Evolutionary conservation across 2,113 vertebrate species (phyloP).

Genomic region (Engraulis encrasicolus): DNA sequence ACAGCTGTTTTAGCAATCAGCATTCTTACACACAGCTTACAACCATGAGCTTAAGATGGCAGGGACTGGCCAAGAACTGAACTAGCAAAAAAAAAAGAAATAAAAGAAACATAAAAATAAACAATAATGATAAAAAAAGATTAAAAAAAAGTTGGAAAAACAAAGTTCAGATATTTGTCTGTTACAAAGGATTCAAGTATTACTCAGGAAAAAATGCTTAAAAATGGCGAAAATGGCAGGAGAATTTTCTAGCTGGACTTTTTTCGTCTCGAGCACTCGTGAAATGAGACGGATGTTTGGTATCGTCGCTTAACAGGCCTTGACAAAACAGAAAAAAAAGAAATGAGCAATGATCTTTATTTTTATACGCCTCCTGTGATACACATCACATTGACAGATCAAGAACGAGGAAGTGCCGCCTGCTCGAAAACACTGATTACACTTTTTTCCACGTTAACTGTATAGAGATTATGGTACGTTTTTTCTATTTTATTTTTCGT

Average conservation of each 20-base stretch:
- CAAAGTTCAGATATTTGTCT: conserved; percentile 67
- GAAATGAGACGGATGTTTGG: conserved; percentile 76
- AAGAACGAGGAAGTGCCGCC: conserved; percentile 81
- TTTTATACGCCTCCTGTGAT: conserved; percentile 76
- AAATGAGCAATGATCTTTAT: conserved; percentile 45
- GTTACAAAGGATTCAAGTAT: conserved; percentile 93
- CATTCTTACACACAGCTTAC: conserved; percentile 73
- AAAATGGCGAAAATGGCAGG: conserved; percentile 62
- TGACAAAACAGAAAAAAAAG: neutral
- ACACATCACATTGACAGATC: conserved; percentile 40
- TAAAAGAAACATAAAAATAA: conserved; percentile 51
- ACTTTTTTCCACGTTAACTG: conserved; percentile 81
- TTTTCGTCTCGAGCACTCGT: conserved; percentile 77
- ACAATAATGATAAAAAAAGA: conserved; percentile 37
- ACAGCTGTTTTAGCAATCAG: conserved; percentile 84
- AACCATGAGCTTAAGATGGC: conserved; percentile 68
- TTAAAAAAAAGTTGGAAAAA: conserved; percentile 19
- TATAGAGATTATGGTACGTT: conserved; percentile 83
- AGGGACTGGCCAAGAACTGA: conserved; percentile 91
- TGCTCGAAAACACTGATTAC: conserved; percentile 80
- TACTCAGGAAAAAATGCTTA: conserved; percentile 92
- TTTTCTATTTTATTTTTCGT: conserved; percentile 45
- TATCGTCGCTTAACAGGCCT: conserved; percentile 12
- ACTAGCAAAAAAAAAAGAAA: conserved; percentile 82
- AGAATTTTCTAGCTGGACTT: conserved; percentile 77